These are phyloP conservation scores for Watsonalla cultraria DNA, from an alignment of 2,888 invertebrate genomes.

Conservation along the genomic window DNA sequence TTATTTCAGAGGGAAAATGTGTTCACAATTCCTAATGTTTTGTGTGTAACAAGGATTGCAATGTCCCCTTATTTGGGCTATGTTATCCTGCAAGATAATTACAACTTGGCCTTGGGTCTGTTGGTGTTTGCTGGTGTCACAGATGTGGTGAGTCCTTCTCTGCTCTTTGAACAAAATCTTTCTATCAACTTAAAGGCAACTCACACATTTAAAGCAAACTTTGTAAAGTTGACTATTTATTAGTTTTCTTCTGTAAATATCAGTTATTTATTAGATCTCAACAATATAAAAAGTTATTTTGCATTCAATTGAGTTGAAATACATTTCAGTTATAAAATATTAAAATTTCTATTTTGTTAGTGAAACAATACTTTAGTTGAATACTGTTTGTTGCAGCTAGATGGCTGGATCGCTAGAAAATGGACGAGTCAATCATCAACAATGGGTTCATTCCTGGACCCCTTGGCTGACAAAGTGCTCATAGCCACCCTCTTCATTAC, in stretches of 20 bases:
- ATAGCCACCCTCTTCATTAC: slow-evolving; percentile 93
- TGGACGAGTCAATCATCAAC: slow-evolving; percentile 95
- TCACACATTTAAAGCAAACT: too few relatives aligned
- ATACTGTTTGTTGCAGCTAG: slow-evolving; percentile 79
- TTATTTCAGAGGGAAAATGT: slow-evolving; percentile 87
- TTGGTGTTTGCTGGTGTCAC: slow-evolving; percentile 93
- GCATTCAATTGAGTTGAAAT: too few relatives aligned
- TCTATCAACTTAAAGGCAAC: too few relatives aligned
- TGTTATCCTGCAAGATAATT: slow-evolving; percentile 90
- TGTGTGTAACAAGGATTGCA: slow-evolving; percentile 91
- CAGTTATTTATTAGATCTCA: too few relatives aligned
- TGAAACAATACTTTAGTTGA: not conserved
- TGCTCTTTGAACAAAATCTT: not conserved
- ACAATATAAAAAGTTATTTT: too few relatives aligned
- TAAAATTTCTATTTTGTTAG: not conserved
- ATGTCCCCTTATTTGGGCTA: slow-evolving; percentile 94
- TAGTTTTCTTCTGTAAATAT: too few relatives aligned
- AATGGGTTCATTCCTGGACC: slow-evolving; percentile 96
- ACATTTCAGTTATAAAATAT: too few relatives aligned
- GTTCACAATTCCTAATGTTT: slow-evolving; percentile 94
- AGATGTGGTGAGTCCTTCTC: slow-evolving; percentile 86
- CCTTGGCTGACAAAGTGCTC: slow-evolving; percentile 97
- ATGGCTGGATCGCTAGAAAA: slow-evolving; percentile 97
- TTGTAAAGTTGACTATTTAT: too few relatives aligned
- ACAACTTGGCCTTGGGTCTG: slow-evolving; percentile 87